Base-by-base conservation (phyloP, 2,797 vertebrate species). In the Acanthis flammea region DNA sequence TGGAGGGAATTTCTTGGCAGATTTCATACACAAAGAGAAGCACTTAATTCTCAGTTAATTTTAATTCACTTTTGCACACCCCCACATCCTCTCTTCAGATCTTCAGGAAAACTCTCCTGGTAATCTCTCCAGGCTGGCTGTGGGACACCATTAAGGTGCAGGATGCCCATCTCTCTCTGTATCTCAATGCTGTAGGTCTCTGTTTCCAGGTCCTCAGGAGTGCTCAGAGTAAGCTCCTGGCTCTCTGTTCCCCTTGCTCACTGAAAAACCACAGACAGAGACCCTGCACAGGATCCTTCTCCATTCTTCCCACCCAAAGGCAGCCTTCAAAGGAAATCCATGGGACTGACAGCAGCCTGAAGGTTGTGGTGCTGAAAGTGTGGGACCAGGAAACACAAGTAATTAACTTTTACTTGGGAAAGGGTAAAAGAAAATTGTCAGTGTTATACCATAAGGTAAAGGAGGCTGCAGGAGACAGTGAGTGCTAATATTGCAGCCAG, bases 191-290 rank as follows among this genome's bases (percentile, higher is more conserved):
- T 53, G 14, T 33, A 37, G 14, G 11, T 78, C 45, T 79, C 37
- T 58, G n/a, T 22, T 78, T 21, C 25, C 54, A 44, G 31, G 50
- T 14, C 19, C 41, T 54, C 70, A 70, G 55, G 31, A 72, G 41
- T 13, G 6, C 39, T 63, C 1, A 0, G 28, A 53, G 35, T 12
- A 53, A 53, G 8, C 30, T 82, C 25, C 58, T 57, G 63, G 16
- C 35, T 73, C 55, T 54, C 41, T 35, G 4, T 51, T 66, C 13
- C 39, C 16, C 25, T 50, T 77, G 24, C 12, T 77, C 28, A 58
- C 51, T 33, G n/a, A 13, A n/a, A 83, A 76, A 50, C 5, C 24
- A 22, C 0, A 0, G 27, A 45, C 25, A 35, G 3, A 7, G 51
- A 35, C 7, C 9, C 47, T 70, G 12, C 30, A 79, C 23, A 31